These are phyloP conservation scores for Myotis lucifugus DNA, from an alignment of 2,113 vertebrate genomes.

Conservation along the genomic window DNA sequence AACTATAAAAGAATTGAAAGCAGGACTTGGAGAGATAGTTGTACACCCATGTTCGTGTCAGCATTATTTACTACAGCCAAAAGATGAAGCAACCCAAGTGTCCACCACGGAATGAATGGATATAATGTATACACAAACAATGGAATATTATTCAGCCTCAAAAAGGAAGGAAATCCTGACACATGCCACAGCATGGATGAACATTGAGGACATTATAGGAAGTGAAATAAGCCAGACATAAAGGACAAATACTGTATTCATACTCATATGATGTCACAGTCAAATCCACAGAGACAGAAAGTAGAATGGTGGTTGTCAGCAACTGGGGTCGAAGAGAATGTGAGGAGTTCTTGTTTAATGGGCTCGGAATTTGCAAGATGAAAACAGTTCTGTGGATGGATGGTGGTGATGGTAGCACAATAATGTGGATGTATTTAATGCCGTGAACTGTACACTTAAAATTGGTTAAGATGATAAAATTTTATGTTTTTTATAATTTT, in stretches of 20 bases:
- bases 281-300: neutral
- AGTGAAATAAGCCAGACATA: conserved; percentile 2
- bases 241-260: conserved; percentile 12
- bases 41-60: neutral
- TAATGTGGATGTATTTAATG: neutral
- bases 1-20: neutral
- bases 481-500: neutral
- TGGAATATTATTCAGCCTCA: conserved; percentile 33
- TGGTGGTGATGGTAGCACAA: neutral
- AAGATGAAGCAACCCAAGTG: conserved; percentile 9
- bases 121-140: neutral
- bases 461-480: neutral
- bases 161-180: conserved; percentile 65
- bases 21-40: neutral
- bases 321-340: neutral
- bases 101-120: neutral
- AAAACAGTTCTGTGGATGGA: neutral
- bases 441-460: neutral
- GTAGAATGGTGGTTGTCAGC: neutral
- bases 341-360: neutral
- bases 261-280: neutral
- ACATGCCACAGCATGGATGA: neutral
- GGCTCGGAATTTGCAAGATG: neutral
- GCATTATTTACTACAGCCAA: neutral
- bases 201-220: conserved; percentile 13